Percentiles rank a stretch among this genome's conserved stretches.
These are phyloP conservation scores for Cryptocheilus praepositus DNA, from an alignment of 2,888 invertebrate species.

Conservation along the genomic window DNA sequence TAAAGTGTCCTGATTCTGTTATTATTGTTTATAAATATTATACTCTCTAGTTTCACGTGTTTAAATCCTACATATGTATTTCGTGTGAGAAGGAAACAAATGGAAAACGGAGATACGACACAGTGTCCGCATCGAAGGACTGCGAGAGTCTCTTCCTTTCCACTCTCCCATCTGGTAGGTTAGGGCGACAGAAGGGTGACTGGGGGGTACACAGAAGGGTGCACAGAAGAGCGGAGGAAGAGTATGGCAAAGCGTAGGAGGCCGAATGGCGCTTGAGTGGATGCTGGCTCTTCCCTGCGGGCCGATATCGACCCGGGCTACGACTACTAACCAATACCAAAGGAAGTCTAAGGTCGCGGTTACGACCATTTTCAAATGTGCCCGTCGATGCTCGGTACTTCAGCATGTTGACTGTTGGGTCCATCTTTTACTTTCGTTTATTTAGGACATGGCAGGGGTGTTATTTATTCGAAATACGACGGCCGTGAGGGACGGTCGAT, in stretches of 20 bases:
- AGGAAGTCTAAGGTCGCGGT: slow-evolving; percentile 60
- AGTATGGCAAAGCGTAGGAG: slow-evolving; percentile 37
- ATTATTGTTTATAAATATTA: no score
- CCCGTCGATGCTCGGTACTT: slow-evolving; percentile 17
- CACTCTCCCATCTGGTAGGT: slow-evolving; percentile 12
- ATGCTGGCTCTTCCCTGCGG: slow-evolving; percentile 54
- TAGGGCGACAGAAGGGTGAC: slow-evolving; percentile 16
- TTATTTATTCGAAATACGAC: no score
- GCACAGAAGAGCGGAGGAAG: slow-evolving; percentile 8
- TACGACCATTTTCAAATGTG: slow-evolving; percentile 45
- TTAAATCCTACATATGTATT: no score
- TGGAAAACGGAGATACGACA: not conserved
- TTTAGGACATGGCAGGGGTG: no score
- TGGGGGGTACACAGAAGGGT: slow-evolving; percentile 17
- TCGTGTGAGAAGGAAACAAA: not conserved
- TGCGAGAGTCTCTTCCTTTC: slow-evolving; percentile 20
- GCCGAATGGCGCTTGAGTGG: slow-evolving; percentile 50
- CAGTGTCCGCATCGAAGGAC: not conserved
- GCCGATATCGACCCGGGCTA: slow-evolving; percentile 61
- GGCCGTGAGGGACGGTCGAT: no score
- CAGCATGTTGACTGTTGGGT: no score
- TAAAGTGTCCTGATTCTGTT: no score
- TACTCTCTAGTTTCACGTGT: no score
- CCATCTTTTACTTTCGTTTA: no score
- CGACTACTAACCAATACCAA: slow-evolving; percentile 55